phyloP scores from a whole-genome alignment of 2,797 vertebrate genomes.

The Cirrhinus mrigala region DNA sequence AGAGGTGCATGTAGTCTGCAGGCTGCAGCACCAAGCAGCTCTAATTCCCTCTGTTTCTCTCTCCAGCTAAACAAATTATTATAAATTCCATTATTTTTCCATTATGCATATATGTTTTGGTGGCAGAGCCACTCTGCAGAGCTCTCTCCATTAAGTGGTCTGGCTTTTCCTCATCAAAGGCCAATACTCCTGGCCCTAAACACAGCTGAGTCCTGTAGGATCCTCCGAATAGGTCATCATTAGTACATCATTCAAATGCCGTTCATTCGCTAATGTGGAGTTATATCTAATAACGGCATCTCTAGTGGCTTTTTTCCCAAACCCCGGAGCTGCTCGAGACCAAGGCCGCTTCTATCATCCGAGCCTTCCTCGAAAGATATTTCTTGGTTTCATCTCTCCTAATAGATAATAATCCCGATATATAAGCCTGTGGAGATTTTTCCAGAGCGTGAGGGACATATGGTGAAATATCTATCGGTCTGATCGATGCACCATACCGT shows the following conservation, averaged over 20 bases:
- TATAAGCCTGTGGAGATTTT: conserved; percentile 59
- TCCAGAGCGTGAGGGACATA: conserved; percentile 71
- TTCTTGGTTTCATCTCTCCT: conserved; percentile 66
- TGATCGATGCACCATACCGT: conserved; percentile 72
- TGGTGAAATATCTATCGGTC: conserved; percentile 69
- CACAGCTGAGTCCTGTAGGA: conserved; percentile 79
- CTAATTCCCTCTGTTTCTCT: conserved; percentile 66
- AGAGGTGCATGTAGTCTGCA: conserved; percentile 80
- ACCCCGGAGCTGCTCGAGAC: conserved; percentile 48
- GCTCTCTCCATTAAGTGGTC: conserved; percentile 73
- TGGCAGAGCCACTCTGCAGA: conserved; percentile 64
- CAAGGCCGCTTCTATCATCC: conserved; percentile 54
- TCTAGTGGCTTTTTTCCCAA: conserved; percentile 50
- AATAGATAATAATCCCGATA: conserved; percentile 62
- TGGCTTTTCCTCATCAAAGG: conserved; percentile 79
- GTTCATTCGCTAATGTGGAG: conserved; percentile 61
- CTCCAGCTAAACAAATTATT: conserved; percentile 80
- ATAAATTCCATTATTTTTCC: conserved; percentile 83
- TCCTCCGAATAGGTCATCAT: conserved; percentile 80
- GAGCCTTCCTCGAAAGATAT: conserved; percentile 56
- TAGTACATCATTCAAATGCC: conserved; percentile 74
- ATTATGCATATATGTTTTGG: conserved; percentile 83
- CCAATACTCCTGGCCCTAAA: conserved; percentile 75
- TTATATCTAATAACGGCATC: conserved; percentile 61
- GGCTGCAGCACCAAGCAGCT: conserved; percentile 59